Percentiles rank a stretch among this genome's conserved stretches.
Conservation (phyloP, 2,888 invertebrate genomes). For the Cosmia pyralina region DNA sequence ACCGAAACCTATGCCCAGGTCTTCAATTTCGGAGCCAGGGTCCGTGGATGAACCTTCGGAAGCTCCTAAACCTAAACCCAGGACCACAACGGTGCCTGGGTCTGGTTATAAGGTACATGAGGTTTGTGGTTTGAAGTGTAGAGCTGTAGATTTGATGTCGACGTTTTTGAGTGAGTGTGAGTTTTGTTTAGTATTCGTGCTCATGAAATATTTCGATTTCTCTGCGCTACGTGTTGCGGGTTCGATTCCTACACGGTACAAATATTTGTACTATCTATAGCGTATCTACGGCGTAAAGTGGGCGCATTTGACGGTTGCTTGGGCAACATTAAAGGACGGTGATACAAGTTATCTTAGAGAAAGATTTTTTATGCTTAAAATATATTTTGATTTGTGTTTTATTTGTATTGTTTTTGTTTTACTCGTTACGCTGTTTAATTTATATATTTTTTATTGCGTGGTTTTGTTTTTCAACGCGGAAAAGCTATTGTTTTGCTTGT, state of each 20-base stretch:
- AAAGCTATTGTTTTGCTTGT: not conserved
- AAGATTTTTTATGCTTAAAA: not conserved
- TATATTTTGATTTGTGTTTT: conserved; percentile 20
- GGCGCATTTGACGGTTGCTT: not conserved
- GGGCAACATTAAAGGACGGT: not conserved
- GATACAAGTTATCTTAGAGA: not conserved
- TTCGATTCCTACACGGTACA: conserved; percentile 16
- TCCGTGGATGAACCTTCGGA: conserved; percentile 86
- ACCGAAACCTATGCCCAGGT: conserved; percentile 95
- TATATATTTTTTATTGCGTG: not conserved
- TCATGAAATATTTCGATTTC: not conserved
- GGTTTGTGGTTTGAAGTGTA: conserved; percentile 58
- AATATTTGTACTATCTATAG: not conserved
- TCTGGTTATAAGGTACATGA: conserved; percentile 94
- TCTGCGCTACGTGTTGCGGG: not conserved
- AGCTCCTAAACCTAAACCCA: conserved; percentile 91
- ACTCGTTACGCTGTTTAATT: not conserved
- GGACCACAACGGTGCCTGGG: conserved; percentile 92
- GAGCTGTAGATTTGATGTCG: conserved; percentile 20
- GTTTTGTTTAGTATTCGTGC: conserved; percentile 10
- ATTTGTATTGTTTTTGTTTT: not conserved
- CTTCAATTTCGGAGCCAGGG: conserved; percentile 93
- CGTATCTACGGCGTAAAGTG: not conserved
- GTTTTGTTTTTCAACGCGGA: not conserved
- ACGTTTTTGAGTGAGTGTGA: conserved; percentile 39